Percentiles rank a stretch among this genome's conserved stretches.
phyloP scores from a whole-genome alignment of 1,140 invertebrate species.

The Diorhabda elongata region DNA sequence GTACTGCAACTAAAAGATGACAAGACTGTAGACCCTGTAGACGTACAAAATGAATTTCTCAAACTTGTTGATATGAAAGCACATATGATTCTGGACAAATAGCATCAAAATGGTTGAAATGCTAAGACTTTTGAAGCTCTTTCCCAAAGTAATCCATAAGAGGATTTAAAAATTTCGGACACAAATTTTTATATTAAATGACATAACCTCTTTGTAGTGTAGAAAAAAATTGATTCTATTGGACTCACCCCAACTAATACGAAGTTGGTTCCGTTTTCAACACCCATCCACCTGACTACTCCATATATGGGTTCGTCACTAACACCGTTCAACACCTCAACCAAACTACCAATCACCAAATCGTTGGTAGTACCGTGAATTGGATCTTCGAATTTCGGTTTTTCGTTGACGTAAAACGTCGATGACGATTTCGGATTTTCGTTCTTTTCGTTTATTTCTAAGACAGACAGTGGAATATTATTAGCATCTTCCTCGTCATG shows the following conservation, averaged over 20 bases:
- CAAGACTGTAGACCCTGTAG: too few species aligned
- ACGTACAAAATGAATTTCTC: too few species aligned
- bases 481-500: constrained; percentile 35
- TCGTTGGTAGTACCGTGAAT: constrained; percentile 46
- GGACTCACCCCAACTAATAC: constrained; percentile 49
- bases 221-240: too few species aligned
- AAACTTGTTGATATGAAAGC: too few species aligned
- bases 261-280: constrained; percentile 41
- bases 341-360: constrained; percentile 68
- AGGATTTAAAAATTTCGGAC: too few species aligned
- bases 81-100: too few species aligned
- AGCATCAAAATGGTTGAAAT: too few species aligned
- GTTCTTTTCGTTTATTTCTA: constrained; percentile 43
- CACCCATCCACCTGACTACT: constrained; percentile 84
- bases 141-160: too few species aligned
- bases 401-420: constrained; percentile 32
- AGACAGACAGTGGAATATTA: constrained; percentile 44
- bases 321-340: constrained; percentile 65
- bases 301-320: constrained; percentile 62
- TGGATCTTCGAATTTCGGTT: constrained; percentile 37
- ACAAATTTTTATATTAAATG: too few species aligned
- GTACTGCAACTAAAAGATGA: too few species aligned
- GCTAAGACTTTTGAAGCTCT: too few species aligned
- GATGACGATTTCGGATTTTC: constrained; percentile 26
- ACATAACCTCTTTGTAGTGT: too few species aligned